Conservation (phyloP, 2,113 vertebrate genomes). For the Mesocricetus auratus region DNA sequence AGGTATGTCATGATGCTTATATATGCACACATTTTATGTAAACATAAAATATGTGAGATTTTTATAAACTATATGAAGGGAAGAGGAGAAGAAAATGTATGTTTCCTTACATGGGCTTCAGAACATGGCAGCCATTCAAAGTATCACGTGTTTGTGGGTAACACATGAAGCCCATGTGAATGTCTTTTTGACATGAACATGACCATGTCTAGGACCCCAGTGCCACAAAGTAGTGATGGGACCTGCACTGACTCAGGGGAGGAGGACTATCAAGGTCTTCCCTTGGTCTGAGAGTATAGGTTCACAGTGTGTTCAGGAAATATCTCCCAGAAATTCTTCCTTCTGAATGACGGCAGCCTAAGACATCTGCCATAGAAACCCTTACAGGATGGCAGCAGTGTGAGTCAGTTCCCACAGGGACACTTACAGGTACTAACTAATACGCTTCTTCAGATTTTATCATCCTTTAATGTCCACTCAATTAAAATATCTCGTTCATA, state of each 20-base stretch:
- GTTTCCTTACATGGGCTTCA: not conserved
- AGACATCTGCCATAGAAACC: not conserved
- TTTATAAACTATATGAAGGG: not conserved
- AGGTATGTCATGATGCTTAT: not conserved
- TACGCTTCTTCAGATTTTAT: not conserved
- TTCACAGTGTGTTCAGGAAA: not conserved
- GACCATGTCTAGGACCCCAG: not conserved
- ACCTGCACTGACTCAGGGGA: not conserved
- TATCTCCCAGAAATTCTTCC: not conserved
- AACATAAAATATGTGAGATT: not conserved
- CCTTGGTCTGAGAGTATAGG: no score
- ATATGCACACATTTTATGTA: not conserved
- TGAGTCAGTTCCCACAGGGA: not conserved
- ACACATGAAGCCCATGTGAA: not conserved
- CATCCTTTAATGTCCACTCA: not conserved
- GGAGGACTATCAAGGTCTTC: not conserved
- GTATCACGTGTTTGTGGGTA: not conserved
- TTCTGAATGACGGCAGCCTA: no score
- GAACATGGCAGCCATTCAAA: not conserved
- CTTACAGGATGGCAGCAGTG: no score
- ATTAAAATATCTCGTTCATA: not conserved
- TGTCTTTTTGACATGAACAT: not conserved
- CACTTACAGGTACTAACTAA: not conserved
- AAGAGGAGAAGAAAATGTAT: not conserved
- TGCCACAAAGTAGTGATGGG: fast-evolving